Evolutionary conservation across 2,888 invertebrate genomes (phyloP).

Genomic region (Lamproptera curius): DNA sequence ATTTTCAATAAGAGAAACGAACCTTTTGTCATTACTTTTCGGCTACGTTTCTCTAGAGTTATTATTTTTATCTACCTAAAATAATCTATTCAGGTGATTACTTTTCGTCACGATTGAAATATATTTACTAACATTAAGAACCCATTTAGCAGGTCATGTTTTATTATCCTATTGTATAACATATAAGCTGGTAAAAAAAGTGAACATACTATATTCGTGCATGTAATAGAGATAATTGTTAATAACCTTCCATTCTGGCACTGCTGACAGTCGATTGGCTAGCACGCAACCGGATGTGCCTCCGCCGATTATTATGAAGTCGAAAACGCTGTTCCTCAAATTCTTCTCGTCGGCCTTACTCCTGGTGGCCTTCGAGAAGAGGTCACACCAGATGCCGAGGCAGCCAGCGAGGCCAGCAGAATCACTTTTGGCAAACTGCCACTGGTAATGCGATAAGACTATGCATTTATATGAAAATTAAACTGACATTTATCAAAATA

Average conservation of each 20-base stretch:
- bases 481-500: background rate
- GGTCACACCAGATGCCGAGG: conserved; percentile 38
- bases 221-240: conserved; percentile 1
- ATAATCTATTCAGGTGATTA: no score
- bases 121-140: no score
- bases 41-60: no score
- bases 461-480: no score
- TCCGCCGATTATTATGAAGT: conserved; percentile 70
- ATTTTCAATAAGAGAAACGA: no score
- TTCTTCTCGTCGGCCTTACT: conserved; percentile 56
- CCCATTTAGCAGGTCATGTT: no score
- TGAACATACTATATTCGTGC: no score
- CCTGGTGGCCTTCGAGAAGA: conserved; percentile 62
- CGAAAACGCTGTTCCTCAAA: conserved; percentile 62
- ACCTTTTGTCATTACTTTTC: no score
- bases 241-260: conserved; percentile 67
- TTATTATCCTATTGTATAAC: no score
- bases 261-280: conserved; percentile 64
- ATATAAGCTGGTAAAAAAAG: no score
- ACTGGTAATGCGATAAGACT: conserved; percentile 13
- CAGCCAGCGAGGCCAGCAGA: conserved; percentile 27
- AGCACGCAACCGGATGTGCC: conserved; percentile 69
- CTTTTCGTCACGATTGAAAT: no score
- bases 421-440: conserved; percentile 14
- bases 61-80: no score